Conservation (phyloP, 2,113 vertebrate genomes). For the Leptodactylus fuscus region DNA sequence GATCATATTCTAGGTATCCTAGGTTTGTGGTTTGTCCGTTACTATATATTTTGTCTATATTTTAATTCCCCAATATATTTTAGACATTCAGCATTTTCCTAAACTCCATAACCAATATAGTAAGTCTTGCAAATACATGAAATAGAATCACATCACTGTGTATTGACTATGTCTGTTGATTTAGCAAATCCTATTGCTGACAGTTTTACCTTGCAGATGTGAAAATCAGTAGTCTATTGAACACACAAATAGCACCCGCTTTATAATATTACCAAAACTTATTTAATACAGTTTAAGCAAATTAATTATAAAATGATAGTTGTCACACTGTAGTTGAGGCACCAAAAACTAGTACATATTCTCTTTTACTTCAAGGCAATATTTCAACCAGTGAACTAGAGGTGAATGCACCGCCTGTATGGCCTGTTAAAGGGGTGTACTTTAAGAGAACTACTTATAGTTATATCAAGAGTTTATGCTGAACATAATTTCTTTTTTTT, state of each 20-base stretch:
- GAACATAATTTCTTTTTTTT: too few relatives aligned
- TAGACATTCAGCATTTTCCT: too few relatives aligned
- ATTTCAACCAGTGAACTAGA: too few relatives aligned
- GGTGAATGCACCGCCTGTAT: too few relatives aligned
- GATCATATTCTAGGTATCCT: too few relatives aligned
- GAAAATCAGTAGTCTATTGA: neutral
- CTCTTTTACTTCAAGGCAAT: neutral
- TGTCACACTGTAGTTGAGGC: too few relatives aligned
- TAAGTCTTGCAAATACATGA: neutral
- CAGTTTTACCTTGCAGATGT: neutral
- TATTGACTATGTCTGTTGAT: constrained; percentile 24
- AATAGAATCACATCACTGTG: constrained; percentile 3
- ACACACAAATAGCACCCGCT: neutral
- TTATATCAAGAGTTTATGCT: too few relatives aligned
- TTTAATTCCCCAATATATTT: too few relatives aligned
- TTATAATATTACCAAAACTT: neutral
- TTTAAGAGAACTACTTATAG: too few relatives aligned
- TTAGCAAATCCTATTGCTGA: constrained; percentile 4
- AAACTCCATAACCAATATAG: neutral
- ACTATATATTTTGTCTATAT: too few relatives aligned
- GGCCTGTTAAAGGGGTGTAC: too few relatives aligned
- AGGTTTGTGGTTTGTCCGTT: too few relatives aligned
- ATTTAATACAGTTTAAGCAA: neutral
- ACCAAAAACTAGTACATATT: neutral
- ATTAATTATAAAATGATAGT: neutral